Percentiles rank a stretch among this genome's conserved stretches.
Evolutionary conservation across 1,140 invertebrate genomes (phyloP).

Genomic region (Zeugodacus cucurbitae): DNA sequence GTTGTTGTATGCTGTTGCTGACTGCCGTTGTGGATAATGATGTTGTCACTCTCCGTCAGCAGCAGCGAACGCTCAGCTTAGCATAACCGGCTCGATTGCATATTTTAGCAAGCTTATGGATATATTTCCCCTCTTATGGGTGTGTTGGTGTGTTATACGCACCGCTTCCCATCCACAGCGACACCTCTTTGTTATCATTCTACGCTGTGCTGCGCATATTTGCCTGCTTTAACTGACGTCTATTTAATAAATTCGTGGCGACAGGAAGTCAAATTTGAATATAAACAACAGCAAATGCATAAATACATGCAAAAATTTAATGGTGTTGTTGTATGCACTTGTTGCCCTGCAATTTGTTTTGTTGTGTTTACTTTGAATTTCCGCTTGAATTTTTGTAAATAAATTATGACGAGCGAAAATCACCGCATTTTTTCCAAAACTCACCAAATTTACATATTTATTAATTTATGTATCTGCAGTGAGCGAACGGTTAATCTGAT

Average conservation of each 20-base stretch:
- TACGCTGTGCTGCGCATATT: background rate
- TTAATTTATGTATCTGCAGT: background rate
- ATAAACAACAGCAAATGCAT: background rate
- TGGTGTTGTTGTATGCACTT: background rate
- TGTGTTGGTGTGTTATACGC: background rate
- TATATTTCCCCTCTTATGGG: too few species aligned
- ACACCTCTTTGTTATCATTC: background rate
- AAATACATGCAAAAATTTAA: background rate
- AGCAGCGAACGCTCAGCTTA: background rate
- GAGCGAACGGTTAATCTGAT: background rate
- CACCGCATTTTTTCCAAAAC: background rate
- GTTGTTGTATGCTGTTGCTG: background rate
- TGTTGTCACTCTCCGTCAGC: background rate
- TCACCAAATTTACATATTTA: background rate
- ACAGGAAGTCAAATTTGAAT: constrained; percentile 1
- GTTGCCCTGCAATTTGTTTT: background rate
- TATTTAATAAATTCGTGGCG: background rate
- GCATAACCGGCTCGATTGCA: background rate
- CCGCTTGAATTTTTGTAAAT: background rate
- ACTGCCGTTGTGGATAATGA: background rate
- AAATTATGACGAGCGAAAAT: background rate
- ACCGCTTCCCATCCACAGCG: background rate
- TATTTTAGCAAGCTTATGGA: background rate
- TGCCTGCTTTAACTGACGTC: background rate
- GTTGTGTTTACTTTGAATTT: background rate